Evolutionary conservation across 2,888 invertebrate species (phyloP).

Genomic region (Drosophila demipolita): DNA sequence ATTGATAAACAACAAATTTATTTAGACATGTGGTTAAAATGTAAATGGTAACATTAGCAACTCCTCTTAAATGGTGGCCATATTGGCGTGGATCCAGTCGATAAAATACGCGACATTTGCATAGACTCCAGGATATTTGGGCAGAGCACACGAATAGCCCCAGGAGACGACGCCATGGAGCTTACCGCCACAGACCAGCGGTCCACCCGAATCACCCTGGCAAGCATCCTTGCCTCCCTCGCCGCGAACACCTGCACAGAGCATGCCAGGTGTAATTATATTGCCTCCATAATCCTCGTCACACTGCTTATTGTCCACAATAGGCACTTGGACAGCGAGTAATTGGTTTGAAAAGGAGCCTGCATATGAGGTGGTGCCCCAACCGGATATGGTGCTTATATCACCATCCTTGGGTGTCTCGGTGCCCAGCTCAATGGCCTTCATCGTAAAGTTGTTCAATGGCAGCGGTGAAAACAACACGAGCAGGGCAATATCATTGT

Average conservation of each 20-base stretch:
- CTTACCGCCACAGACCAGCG: slow-evolving; percentile 61
- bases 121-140: slow-evolving; percentile 78
- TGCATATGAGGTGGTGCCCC: slow-evolving; percentile 70
- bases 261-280: slow-evolving; percentile 72
- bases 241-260: slow-evolving; percentile 77
- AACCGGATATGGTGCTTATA: slow-evolving; percentile 69
- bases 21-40: slow-evolving; percentile 48
- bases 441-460: slow-evolving; percentile 75
- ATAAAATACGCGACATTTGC: slow-evolving; percentile 62
- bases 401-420: slow-evolving; percentile 51
- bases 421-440: slow-evolving; percentile 64
- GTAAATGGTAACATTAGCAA: background rate
- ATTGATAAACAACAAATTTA: slow-evolving; percentile 34
- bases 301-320: slow-evolving; percentile 69
- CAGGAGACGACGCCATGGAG: slow-evolving; percentile 81
- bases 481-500: slow-evolving; percentile 87
- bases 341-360: slow-evolving; percentile 64
- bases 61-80: background rate
- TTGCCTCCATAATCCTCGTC: slow-evolving; percentile 57
- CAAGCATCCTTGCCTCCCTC: slow-evolving; percentile 80
- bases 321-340: slow-evolving; percentile 73
- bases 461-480: slow-evolving; percentile 66
- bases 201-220: slow-evolving; percentile 82
- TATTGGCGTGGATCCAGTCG: slow-evolving; percentile 62
- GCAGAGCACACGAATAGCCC: slow-evolving; percentile 75